Evolutionary conservation across 2,888 invertebrate genomes (phyloP).

Genomic region (Hydropsyche betteni): DNA sequence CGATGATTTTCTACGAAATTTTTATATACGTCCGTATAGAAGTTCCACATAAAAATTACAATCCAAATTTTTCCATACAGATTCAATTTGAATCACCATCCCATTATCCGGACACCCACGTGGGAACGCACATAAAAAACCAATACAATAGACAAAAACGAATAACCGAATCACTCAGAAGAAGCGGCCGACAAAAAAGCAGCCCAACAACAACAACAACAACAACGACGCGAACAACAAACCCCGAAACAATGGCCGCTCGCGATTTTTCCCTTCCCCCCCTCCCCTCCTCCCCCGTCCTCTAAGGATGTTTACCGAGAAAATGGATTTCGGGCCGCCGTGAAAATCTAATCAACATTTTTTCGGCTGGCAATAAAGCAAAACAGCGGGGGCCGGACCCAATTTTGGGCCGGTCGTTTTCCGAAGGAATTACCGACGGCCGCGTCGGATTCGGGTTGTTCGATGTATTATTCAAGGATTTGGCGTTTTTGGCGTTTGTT

Average conservation of each 20-base stretch:
- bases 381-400: conserved; percentile 32
- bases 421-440: not conserved
- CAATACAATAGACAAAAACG: conserved; percentile 43
- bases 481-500: not conserved
- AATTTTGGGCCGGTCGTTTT: conserved; percentile 6
- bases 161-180: conserved; percentile 47
- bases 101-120: too few relatives aligned
- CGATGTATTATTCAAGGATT: conserved; percentile 24
- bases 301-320: conserved; percentile 40
- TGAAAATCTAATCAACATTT: conserved; percentile 42
- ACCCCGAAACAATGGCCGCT: conserved; percentile 37
- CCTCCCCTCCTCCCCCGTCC: conserved; percentile 31
- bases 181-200: conserved; percentile 13
- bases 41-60: too few relatives aligned
- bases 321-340: conserved; percentile 41
- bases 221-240: not conserved
- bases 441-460: conserved; percentile 18
- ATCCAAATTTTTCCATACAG: too few relatives aligned
- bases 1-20: too few relatives aligned
- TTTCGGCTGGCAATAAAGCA: conserved; percentile 39
- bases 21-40: too few relatives aligned
- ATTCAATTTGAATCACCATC: too few relatives aligned
- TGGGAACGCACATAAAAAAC: not conserved
- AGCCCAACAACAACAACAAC: not conserved
- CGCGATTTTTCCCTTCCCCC: conserved; percentile 30